Evolutionary conservation across 2,113 vertebrate species (phyloP).

Genomic region (Antechinus stuartii): DNA sequence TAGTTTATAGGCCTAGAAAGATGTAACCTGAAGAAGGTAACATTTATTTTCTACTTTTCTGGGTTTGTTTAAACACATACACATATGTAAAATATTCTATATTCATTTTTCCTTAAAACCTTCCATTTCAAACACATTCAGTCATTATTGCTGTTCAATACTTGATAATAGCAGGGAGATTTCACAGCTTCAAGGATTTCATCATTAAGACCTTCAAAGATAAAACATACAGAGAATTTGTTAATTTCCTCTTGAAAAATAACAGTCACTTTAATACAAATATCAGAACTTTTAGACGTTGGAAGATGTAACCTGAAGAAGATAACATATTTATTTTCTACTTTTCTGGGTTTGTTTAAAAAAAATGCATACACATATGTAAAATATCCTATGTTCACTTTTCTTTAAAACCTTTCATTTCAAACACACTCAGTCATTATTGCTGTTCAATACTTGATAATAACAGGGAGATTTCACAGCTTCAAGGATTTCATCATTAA

Average conservation of each 20-base stretch:
- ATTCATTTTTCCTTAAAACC: not conserved
- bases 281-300: not conserved
- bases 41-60: slow-evolving; percentile 34
- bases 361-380: not conserved
- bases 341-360: slow-evolving; percentile 24
- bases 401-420: slow-evolving; percentile 3
- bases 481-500: slow-evolving; percentile 59
- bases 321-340: slow-evolving; percentile 9
- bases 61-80: not conserved
- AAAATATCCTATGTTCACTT: slow-evolving; percentile 28
- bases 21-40: not conserved
- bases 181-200: slow-evolving; percentile 52
- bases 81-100: slow-evolving; percentile 18
- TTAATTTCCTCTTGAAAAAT: not conserved
- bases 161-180: slow-evolving; percentile 10
- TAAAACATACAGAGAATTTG: slow-evolving; percentile 44
- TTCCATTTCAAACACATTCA: slow-evolving; percentile 1
- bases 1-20: not conserved
- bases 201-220: slow-evolving; percentile 62
- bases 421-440: not conserved
- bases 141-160: not conserved
- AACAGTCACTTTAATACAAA: not conserved
- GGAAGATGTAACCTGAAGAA: not conserved
- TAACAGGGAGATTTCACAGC: slow-evolving; percentile 36
- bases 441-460: not conserved